phyloP scores from a whole-genome alignment of 2,888 invertebrate genomes.

The Aromia moschata region DNA sequence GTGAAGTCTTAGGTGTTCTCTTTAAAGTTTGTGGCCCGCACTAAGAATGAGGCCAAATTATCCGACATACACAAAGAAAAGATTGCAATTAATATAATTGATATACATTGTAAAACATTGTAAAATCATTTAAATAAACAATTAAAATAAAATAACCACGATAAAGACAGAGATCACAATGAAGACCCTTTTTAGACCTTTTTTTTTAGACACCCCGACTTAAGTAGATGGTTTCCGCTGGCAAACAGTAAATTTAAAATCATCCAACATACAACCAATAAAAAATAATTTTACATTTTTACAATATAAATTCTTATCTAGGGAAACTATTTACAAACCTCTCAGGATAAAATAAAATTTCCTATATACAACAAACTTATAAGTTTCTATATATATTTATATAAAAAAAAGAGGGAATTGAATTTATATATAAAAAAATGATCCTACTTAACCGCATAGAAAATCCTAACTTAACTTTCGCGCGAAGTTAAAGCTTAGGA shows the following conservation, averaged over 20 bases:
- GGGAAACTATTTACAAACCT: conserved; percentile 50
- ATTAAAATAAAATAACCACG: conserved; percentile 7
- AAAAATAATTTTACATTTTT: conserved; percentile 47
- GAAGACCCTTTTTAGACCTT: no score
- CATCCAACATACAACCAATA: conserved; percentile 29
- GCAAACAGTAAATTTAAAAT: conserved; percentile 26
- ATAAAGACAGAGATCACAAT: conserved; percentile 27
- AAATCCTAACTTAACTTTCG: conserved; percentile 17
- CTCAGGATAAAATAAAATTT: conserved; percentile 43
- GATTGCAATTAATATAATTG: conserved; percentile 34
- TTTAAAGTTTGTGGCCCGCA: conserved; percentile 14
- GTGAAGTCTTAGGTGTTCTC: no score
- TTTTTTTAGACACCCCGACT: conserved; percentile 18
- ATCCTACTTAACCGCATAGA: conserved; percentile 9
- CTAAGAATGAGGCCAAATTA: background rate
- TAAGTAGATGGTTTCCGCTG: conserved; percentile 19
- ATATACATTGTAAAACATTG: conserved; percentile 27
- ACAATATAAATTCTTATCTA: conserved; percentile 49
- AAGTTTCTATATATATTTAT: conserved; percentile 17
- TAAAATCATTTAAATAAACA: conserved; percentile 20
- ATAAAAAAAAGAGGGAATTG: no score
- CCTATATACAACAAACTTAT: conserved; percentile 43
- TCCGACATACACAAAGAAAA: background rate
- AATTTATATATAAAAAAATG: background rate
- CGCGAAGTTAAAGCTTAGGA: conserved; percentile 10